Base-by-base conservation (phyloP, 2,888 invertebrate species). In the Paralinhomoeus sp. region DNA sequence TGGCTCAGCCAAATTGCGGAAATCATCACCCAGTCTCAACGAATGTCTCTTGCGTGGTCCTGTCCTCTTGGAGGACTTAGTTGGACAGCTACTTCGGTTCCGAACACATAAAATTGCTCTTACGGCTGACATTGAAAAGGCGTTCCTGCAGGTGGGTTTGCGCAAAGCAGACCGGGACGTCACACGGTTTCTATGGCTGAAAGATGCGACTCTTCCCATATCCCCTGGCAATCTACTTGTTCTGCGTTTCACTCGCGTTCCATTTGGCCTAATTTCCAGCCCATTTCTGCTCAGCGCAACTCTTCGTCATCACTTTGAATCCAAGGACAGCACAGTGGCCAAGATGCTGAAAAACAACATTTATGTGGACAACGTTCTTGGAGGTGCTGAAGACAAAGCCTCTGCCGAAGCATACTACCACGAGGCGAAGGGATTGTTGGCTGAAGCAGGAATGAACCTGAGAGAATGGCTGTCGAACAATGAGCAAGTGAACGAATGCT, bases 101-200 rank as follows among this genome's bases (percentile, higher is more conserved):
- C 36, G 54, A 20, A 31, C 35, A 2, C 3, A 24, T 1, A 23
- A 33, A 13, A 42, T 36, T n/a, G 24, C 49, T 0, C 15, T 53
- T 7, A 31, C 48, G 1, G 38, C 48, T 9, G 50, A 50, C 38
- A 36, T 50, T 9, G 50, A 51, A 40, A 52, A 51, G 35, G 51
- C 51, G 2, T 51, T 52, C 33, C 43, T 47, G 13, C 41, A 43
- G n/a, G 35, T 51, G 2, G 46, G 42, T 3, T 33, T 51, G 1
- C 37, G 40, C 23, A 22, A 41, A 5, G 24, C 34, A 1, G 47
- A 48, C 35, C 39, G 50, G 1, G 46, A 51, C 20, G 37, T 43
- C 17, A 37, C 42, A 1, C 34, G 45, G 15, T 49, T 49, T 35
- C n/a, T 44, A 2, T 42, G 46, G 15, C 31, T 31, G 9, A 31